Percentiles rank a stretch among this genome's conserved stretches.
Conservation (phyloP, 2,797 vertebrate genomes). For the Cirrhinus mrigala region DNA sequence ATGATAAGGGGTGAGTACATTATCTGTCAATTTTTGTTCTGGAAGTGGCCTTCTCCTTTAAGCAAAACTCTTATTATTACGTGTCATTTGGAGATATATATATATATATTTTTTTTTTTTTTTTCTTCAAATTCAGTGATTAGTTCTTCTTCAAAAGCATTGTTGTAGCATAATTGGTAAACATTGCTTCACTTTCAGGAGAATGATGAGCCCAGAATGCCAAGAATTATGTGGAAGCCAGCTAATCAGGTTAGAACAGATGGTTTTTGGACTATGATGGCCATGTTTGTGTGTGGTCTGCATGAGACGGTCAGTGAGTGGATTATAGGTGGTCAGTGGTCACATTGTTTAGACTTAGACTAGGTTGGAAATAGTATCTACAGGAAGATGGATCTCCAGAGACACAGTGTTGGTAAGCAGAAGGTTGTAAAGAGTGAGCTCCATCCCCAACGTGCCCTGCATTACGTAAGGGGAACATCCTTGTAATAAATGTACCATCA, state of each 20-base stretch:
- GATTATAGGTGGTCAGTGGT: neutral
- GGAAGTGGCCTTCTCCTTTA: too few relatives aligned
- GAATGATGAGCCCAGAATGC: neutral
- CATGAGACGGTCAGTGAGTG: neutral
- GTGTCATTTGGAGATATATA: neutral
- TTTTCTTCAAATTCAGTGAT: neutral
- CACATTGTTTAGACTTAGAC: neutral
- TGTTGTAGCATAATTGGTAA: neutral
- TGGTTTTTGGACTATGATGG: neutral
- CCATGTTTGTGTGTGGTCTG: neutral
- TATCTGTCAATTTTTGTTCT: too few relatives aligned
- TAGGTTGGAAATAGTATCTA: neutral
- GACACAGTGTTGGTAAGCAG: neutral
- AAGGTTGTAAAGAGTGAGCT: neutral
- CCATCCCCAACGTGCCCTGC: neutral
- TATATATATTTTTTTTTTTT: too few relatives aligned
- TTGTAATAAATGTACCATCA: neutral
- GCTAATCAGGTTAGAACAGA: neutral
- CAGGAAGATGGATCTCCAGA: neutral
- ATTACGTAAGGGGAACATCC: neutral
- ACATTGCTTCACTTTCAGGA: neutral
- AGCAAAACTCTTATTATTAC: neutral
- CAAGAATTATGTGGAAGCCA: neutral
- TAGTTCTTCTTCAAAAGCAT: neutral
- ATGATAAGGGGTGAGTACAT: too few relatives aligned